Evolutionary conservation across 2,113 vertebrate genomes (phyloP), one percentile per base, ranked within the genome.

Genomic region (Poeciliopsis occidentalis): DNA sequence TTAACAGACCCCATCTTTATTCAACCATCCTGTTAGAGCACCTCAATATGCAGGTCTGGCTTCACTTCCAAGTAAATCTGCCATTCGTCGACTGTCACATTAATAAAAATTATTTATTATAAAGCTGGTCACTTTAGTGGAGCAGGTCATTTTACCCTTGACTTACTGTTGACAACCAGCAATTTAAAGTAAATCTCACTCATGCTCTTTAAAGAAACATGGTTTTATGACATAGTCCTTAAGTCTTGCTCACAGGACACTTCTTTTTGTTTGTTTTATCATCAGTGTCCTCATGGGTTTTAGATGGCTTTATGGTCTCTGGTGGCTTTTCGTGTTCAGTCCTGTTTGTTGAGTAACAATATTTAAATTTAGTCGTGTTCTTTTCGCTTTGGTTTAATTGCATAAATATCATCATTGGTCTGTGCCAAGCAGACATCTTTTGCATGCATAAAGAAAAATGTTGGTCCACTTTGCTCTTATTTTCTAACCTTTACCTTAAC

Each of bases 1-100:
- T 84, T 63, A 75, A 57, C 67, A 79, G 76, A 89, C 82, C 76
- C 79, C n/a, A 3, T 67, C 1, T 64, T 12, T 47, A 37, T 30
- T 12, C 13, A 75, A 67, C 47, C 34, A 61, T 57, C 62, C 26
- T 12, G 19, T 69, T 17, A 10, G 62, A 11, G 26, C 12, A 39
- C 71, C 72, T 70, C 64, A 85, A 67, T 61, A 11, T 69, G 67
- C 41, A 32, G 75, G 63, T 60, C 79, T 76, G 70, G 37, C 60
- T 64, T 79, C 15, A 10, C 71, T 79, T 60, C 60, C 37, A 75
- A 67, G 74, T 12, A 31, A 62, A 44, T 30, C 44, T 11, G 6
- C 22, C 30, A 34, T 7, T 13, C 1, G 47, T 10, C 1, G 22
- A 57, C 24, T 57, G 22, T 57, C 22, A 57, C 2, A n/a, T 24